Evolutionary conservation across 2,888 invertebrate genomes (phyloP), one percentile per base, ranked within the genome.

Genomic region (Tyria jacobaeae): DNA sequence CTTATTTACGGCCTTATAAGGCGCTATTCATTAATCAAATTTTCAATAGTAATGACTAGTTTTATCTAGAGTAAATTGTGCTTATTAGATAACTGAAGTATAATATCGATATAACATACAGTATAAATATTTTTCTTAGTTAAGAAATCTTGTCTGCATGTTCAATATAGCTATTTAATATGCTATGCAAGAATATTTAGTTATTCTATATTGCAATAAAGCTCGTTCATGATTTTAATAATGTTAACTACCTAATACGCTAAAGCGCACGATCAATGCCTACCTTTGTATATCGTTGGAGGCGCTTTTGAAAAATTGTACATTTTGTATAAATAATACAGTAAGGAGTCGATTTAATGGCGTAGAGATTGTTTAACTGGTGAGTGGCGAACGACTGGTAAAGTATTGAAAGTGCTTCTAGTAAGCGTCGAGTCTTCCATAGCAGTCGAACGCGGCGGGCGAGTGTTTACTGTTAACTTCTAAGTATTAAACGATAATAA

Each of bases 401-500:
- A 73, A 71, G 88, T 90, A 89, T 88, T 90, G 91, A 89, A 87
- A 89, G 89, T 91, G 93, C 93, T 93, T 93, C 89, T 89, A 83
- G 89, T 84, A 92, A 93, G 94, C 92, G 91, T 91, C 88, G 89
- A 89, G 94, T 94, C 94, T 94, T 94, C 94, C 94, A 94, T 91
- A 93, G 89, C 93, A 91, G 93, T 93, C 92, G 91, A 83, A 80
- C 91, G 91, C 91, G 85, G 27, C 79, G 82, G 82, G 78, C 76
- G 87, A 80, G 85, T 89, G 87, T 90, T 87, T 88, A 89, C 87
- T 91, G 89, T 92, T 63, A 88, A 90, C 86, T 79, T 87, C 85
- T 93, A 94, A 93, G 93, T 92, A 94, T 92, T 92, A 92, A 91
- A 89, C 83, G 90, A 94, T 93, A 93, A 92, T 93, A 92, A 92